Evolutionary conservation across 2,797 vertebrate genomes (phyloP), one percentile per base, ranked within the genome.

Genomic region (Valencia hispanica): DNA sequence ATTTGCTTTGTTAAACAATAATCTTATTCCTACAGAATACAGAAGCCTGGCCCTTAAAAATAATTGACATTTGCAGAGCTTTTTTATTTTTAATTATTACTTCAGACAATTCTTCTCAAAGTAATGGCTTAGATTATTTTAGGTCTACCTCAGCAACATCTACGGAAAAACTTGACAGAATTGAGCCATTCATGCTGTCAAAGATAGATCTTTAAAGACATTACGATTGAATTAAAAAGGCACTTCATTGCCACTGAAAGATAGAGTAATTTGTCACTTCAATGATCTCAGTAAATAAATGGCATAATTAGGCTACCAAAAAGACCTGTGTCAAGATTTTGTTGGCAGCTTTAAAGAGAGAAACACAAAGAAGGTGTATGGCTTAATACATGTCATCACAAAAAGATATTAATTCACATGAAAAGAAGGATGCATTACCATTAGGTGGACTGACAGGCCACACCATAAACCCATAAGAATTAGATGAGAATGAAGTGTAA

Each of bases 201-300:
- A 51, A 78, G 72, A 71, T 75, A 70, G 27, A 0, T 5, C 39
- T 57, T 25, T 59, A 71, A 70, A 73, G 48, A 83, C 61, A 53
- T 79, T 50, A 70, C 47, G 73, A 84, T 77, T 79, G 1, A 80
- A 82, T 81, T 48, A 77, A 81, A 74, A 65, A 72, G 48, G 45
- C 50, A 36, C 20, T 71, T 82, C 76, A 63, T 47, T 74, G 53
- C 30, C 41, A 59, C 57, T 50, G 74, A 73, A 22, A 70, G 34
- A 71, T 72, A 65, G 47, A 30, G 20, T 66, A 45, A 70, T 81
- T 82, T 82, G 78, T 79, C 65, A 70, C 71, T 70, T 83, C 74
- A 84, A 80, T 87, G 27, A 81, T 79, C 51, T 75, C 68, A 0
- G 50, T 27, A 30, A 65, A 72, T 59, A 76, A 77, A 70, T 74